These are phyloP conservation scores for Conops quadrifasciatus DNA, from an alignment of 2,888 invertebrate species.

Conservation along the genomic window DNA sequence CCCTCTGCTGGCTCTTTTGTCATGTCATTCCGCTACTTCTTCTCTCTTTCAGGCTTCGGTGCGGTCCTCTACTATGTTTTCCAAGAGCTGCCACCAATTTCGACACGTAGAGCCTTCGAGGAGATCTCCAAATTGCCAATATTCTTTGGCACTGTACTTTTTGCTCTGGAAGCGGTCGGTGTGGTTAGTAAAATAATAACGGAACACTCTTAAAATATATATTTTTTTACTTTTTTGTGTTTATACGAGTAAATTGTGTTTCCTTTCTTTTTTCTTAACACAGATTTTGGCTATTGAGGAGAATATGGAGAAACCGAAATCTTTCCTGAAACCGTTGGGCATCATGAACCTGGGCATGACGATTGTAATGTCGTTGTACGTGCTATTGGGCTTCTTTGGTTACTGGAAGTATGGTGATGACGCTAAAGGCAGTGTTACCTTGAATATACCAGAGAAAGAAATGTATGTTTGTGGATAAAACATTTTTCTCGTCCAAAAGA, in stretches of 20 bases:
- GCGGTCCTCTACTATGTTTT: conserved; percentile 88
- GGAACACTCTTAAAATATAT: background rate
- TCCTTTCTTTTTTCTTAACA: background rate
- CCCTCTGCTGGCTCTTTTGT: background rate
- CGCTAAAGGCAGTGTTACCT: conserved; percentile 83
- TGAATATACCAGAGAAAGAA: conserved; percentile 81
- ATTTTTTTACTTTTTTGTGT: conserved; percentile 4
- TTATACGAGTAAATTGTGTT: too few relatives aligned
- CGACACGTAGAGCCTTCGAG: conserved; percentile 65
- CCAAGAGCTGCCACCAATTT: conserved; percentile 69
- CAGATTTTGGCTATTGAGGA: conserved; percentile 96
- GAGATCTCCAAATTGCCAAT: conserved; percentile 74
- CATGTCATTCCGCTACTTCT: background rate
- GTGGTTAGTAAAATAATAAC: conserved; percentile 71
- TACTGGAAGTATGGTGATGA: conserved; percentile 85
- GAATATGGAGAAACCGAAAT: conserved; percentile 90
- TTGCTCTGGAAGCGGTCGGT: conserved; percentile 86
- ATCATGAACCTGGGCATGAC: conserved; percentile 91
- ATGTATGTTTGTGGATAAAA: conserved; percentile 68
- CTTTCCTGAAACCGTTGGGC: conserved; percentile 89
- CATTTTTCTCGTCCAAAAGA: too few relatives aligned
- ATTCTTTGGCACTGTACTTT: conserved; percentile 93
- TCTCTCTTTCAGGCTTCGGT: conserved; percentile 68
- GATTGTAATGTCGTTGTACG: conserved; percentile 84
- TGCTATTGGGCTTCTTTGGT: conserved; percentile 90